Base-by-base conservation (phyloP, 1,140 invertebrate species). In the Eubasilissa regina region DNA sequence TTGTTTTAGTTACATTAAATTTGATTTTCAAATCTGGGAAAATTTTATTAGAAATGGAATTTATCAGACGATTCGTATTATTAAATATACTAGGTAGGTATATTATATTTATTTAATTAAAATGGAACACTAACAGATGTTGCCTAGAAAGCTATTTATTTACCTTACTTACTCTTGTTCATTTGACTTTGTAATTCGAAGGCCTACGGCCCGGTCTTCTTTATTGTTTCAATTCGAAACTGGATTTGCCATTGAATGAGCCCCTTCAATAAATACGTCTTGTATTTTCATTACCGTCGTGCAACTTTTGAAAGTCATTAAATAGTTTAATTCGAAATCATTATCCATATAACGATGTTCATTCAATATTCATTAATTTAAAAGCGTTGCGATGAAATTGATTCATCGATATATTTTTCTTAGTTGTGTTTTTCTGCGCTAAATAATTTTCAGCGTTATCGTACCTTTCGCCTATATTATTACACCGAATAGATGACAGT, bases 161-260 rank as follows among this genome's bases (percentile, higher is more conserved):
- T 73, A n/a, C 47, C 47, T 55, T 55, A 25, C 47, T 55, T 55
- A 25, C 10, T 35, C 68, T 73, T 43, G 47, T 73, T 55, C 47
- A 73, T 73, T 73, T 73, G 68, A 73, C 68, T 73, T 73, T 73
- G 68, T 73, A 73, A 73, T 73, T 73, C 17, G 10, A 73, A 21
- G 48, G 47, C 10, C 68, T 55, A 53, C 12, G 25, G n/a, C 47
- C 68, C 6, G 35, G 47, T 25, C 64, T 68, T 68, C 64, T 68
- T 68, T 68, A 68, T 68, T 68, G 64, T 68, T 68, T 68, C 11
- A 45, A 45, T n/a, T 9, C 48, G 11, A 8, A 51, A 51, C 48
- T 1, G 48, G n/a, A 13, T 51, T 15, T 51, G 48, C n/a, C 44
- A 62, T 13, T 64, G 25, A 68, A 68, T 68, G 64, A 45, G 64